These are phyloP conservation scores for Sylvia borin DNA, from an alignment of 2,797 vertebrate species.

Conservation along the genomic window DNA sequence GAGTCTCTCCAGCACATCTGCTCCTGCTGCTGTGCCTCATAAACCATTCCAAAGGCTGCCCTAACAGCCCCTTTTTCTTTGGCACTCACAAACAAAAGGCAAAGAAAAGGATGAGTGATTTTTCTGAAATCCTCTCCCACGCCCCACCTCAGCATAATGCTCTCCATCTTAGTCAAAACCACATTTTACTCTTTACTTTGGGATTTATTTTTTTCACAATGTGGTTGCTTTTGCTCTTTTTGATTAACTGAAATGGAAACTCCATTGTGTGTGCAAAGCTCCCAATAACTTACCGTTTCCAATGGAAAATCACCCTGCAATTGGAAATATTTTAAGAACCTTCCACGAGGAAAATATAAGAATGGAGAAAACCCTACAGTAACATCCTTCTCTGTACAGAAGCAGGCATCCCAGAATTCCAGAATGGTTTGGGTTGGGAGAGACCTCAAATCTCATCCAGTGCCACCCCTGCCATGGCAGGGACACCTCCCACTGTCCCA, in stretches of 20 bases:
- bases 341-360: not conserved
- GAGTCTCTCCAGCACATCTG: not conserved
- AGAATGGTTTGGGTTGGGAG: rapidly evolving
- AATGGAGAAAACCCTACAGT: not conserved
- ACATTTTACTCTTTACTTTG: not conserved
- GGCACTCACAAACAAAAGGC: not conserved
- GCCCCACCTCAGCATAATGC: not conserved
- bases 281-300: not conserved
- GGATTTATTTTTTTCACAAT: not conserved
- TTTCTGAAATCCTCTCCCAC: not conserved
- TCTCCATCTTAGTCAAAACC: not conserved
- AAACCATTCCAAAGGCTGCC: not conserved
- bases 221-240: not conserved
- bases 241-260: not conserved
- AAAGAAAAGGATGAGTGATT: not conserved
- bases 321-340: not conserved
- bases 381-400: rapidly evolving
- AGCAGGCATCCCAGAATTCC: not conserved
- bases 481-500: not conserved
- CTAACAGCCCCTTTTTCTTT: not conserved
- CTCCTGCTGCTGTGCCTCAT: not conserved
- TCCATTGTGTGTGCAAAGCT: not conserved
- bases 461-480: not conserved
- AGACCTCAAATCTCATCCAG: rapidly evolving
- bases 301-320: not conserved